Evolutionary conservation across 2,113 vertebrate genomes (phyloP), one percentile per base, ranked within the genome.

Genomic region (Colossoma macropomum): DNA sequence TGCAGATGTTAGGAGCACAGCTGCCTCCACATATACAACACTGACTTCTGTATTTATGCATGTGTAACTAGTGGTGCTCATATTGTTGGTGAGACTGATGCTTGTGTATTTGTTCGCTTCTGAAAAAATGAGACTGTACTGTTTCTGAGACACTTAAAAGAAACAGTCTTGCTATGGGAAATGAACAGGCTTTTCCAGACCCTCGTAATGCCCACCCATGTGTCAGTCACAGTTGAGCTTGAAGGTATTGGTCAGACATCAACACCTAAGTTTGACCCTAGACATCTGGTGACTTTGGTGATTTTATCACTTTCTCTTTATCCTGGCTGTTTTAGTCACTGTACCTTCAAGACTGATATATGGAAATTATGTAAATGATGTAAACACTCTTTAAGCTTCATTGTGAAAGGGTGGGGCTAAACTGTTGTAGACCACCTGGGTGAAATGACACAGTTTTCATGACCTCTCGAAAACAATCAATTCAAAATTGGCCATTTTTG

Each of bases 101-200:
- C 75, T 86, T 87, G 56, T 82, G 52, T 59, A 79, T 84, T 72
- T 81, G 76, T 84, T 73, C 70, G 81, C 70, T 30, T 83, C 17
- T 84, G 66, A 56, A 60, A 78, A 54, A 21, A 77, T 56, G 19
- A 21, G 16, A 11, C 23, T 79, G 82, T 27, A n/a, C 27, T 21
- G 15, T 81, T 62, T 78, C 62, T 15, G 28, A 59, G 27, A 30
- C 68, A 52, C 12, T 48, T 28, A 74, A 27, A 62, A 38, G 21
- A n/a, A 27, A 28, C 72, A 76, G 15, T 56, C 13, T 11, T 66
- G 85, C 65, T 74, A 75, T 25, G 34, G 86, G 65, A 88, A 68
- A 65, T 45, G 50, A 65, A 4, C 38, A 50, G 27, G 38, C 12
- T 65, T 62, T 45, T 27, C 23, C 30, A 63, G 32, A 77, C 16